These are phyloP conservation scores for Eucidaris tribuloides DNA, from an alignment of 35 echinoderm and acorn worm species.

Conservation along the genomic window DNA sequence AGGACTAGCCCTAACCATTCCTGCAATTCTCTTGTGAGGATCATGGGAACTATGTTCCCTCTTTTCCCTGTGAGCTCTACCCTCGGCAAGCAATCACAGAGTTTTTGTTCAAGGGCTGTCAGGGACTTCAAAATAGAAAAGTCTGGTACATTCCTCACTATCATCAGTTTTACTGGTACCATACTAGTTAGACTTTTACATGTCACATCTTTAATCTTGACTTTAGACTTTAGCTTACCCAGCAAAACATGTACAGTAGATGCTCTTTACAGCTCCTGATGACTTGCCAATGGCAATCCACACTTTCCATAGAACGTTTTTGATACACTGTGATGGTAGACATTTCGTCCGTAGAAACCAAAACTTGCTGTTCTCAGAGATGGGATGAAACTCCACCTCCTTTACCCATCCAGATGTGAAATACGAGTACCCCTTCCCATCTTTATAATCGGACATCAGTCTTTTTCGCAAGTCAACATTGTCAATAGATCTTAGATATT, in stretches of 20 bases:
- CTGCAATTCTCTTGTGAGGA: no score
- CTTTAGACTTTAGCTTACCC: slow-evolving; percentile 34
- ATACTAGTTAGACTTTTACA: no score
- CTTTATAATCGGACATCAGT: slow-evolving; percentile 40
- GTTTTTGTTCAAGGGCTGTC: no score
- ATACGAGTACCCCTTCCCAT: slow-evolving; percentile 48
- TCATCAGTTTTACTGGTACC: no score
- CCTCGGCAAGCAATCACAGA: no score
- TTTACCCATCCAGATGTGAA: slow-evolving; percentile 29
- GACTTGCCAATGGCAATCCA: slow-evolving; percentile 38
- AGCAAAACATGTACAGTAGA: slow-evolving; percentile 47
- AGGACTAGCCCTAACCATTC: no score
- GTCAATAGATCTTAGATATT: neutral
- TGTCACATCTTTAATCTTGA: no score
- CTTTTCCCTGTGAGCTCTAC: no score
- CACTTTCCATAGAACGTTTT: slow-evolving; percentile 13
- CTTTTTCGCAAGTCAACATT: neutral
- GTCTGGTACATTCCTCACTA: no score
- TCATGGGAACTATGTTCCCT: no score
- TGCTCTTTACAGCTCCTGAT: neutral
- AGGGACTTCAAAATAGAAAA: no score
- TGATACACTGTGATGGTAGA: slow-evolving; percentile 28
- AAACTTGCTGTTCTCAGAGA: neutral
- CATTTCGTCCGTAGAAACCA: slow-evolving; percentile 48
- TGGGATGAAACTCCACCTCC: slow-evolving; percentile 32